Base-by-base conservation (phyloP, 1,140 invertebrate genomes). In the Brachionus calyciflorus region DNA sequence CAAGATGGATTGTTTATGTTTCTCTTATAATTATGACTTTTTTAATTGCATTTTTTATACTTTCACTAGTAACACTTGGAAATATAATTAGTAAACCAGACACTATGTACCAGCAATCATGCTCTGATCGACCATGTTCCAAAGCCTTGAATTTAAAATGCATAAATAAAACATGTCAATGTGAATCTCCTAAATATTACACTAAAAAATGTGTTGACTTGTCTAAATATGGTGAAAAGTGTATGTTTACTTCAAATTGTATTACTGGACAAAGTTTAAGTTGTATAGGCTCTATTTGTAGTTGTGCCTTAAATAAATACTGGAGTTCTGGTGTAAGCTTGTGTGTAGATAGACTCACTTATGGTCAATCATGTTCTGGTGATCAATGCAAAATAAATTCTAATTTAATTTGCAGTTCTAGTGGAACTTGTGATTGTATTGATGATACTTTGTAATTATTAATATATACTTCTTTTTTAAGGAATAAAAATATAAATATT, bases 181-280 rank as follows among this genome's bases (percentile, higher is more conserved):
- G 55, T 37, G 30, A 60, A 60, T 60, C 55, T n/a, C 55, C 55
- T 33, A 60, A 60, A 33, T 60, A 60, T 17, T 60, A 60, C 55
- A 60, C 26, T n/a, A 60, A 60, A 33, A 60, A 60, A 60, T 60
- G 55, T 60, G 33, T 60, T 21, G 55, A 60, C 19, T 37, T 60
- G n/a, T 41, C 55, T 14, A 60, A 60, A 37, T 60, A 60, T 41
- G 55, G 55, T n/a, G 55, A 60, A 37, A 60, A n/a, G 28, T 60
- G 55, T 60, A 19, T 17, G 1, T 33, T 33, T 19, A 33, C 28
- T 37, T 28, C 30, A 9, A 33, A 60, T 21, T 60, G 55, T 60
- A 30, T 33, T 60, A 17, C 55, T 3, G 37, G 55, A 17, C 55
- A 60, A 60, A 33, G 19, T 33, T 19, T 37, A 33, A 60, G 19